Evolutionary conservation across 2,797 vertebrate species (phyloP).

Genomic region (Botia almorhae): DNA sequence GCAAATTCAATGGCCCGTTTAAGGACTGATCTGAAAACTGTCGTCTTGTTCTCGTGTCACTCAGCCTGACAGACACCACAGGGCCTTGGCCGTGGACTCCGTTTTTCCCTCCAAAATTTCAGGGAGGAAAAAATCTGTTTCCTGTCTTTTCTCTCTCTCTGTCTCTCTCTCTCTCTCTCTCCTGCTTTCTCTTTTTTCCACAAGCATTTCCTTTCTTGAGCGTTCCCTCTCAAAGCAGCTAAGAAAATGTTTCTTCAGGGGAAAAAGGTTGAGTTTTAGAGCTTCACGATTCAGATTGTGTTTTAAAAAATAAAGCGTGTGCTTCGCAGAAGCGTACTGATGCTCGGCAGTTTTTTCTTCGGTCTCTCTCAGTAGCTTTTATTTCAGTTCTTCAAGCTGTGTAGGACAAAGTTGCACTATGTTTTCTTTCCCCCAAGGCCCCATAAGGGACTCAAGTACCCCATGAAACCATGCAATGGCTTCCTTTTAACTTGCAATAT

Average conservation of each 20-base stretch:
- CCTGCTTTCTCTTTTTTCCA: no score
- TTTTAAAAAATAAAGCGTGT: not conserved
- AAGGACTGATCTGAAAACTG: conserved; percentile 3
- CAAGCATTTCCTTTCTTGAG: conserved; percentile 70
- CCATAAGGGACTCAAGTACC: not conserved
- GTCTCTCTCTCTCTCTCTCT: conserved; percentile 35
- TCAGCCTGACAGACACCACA: conserved; percentile 43
- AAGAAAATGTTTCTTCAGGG: conserved; percentile 64
- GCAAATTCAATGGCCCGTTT: not conserved
- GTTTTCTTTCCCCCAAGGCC: not conserved
- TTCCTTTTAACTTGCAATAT: not conserved
- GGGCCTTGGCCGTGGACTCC: conserved; percentile 47
- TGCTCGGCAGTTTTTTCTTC: not conserved
- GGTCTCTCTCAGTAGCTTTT: not conserved
- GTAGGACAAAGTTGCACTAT: not conserved
- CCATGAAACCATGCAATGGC: not conserved
- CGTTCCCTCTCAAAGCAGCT: conserved; percentile 68
- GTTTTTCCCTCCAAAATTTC: conserved; percentile 51
- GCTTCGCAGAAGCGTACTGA: not conserved
- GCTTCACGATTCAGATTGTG: not conserved
- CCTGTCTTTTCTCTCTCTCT: conserved; percentile 53
- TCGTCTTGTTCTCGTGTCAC: conserved; percentile 43
- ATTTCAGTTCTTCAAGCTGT: not conserved
- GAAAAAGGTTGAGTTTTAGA: conserved; percentile 62
- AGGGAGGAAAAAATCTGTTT: conserved; percentile 59